These are phyloP conservation scores for Pterostichus madidus DNA, from an alignment of 2,888 invertebrate species.

Conservation along the genomic window DNA sequence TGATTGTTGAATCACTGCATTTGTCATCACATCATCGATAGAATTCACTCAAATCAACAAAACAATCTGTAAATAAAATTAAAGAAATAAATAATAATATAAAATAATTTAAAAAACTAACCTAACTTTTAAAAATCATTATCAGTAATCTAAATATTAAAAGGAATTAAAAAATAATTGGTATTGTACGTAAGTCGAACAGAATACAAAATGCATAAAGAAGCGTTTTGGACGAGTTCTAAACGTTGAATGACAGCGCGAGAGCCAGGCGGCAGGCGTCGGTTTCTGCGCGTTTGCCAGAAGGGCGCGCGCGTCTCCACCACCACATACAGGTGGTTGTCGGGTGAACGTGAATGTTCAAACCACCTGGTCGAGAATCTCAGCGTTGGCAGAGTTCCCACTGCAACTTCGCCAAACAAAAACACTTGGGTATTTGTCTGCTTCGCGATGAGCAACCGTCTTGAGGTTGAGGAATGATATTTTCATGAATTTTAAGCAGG, in stretches of 20 bases:
- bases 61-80: constrained; percentile 27
- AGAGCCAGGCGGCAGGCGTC: constrained; percentile 1
- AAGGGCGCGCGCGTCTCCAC: constrained; percentile 17
- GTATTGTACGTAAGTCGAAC: constrained; percentile 4
- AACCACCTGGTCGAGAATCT: constrained; percentile 40
- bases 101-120: not conserved
- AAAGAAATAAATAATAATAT: constrained; percentile 21
- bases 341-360: not conserved
- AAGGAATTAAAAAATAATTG: not conserved
- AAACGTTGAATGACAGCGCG: constrained; percentile 33
- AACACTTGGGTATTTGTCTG: constrained; percentile 13
- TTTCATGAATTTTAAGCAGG: constrained; percentile 52
- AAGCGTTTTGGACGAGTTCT: constrained; percentile 39
- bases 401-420: constrained; percentile 41
- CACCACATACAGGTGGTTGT: constrained; percentile 50
- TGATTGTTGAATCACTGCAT: not conserved
- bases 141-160: not conserved
- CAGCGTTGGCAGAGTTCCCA: constrained; percentile 13
- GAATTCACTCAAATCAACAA: constrained; percentile 31
- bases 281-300: not conserved
- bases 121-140: constrained; percentile 25
- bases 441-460: not conserved
- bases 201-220: constrained; percentile 41
- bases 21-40: not conserved
- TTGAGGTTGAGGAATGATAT: constrained; percentile 6